Base-by-base conservation (phyloP, 2,888 invertebrate genomes). In the Proisotoma minuta region DNA sequence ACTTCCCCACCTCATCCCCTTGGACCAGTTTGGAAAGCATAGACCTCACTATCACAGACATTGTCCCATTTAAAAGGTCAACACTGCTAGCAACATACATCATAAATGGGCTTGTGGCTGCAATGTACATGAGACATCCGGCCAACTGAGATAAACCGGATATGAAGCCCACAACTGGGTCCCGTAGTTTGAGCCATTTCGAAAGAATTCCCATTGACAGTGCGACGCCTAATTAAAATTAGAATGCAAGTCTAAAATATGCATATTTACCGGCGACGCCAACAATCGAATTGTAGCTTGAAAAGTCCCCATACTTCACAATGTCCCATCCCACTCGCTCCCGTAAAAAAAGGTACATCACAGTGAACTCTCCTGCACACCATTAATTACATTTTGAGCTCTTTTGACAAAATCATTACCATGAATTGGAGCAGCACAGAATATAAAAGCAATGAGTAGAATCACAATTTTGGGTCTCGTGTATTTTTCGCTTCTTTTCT, bases 61-160 rank as follows among this genome's bases (percentile, higher is more conserved):
- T 70, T 15, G 72, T 69, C 3, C 67, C 67, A 48, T 68, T 69
- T 53, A 67, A 53, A 59, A 66, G 57, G 50, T 70, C 70, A 0
- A 72, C 63, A 2, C 64, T 57, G 8, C 70, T 68, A 88, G 88
- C 88, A 75, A 90, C 81, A 77, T 91, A 91, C 76, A 91, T 87
- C 72, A 89, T 87, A 83, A 87, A 85, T 12, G 87, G 85, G 57
- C 86, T 84, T 3, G 84, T 84, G 2, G 91, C 87, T 76, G 90
- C 90, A 0, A 91, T 89, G 74, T 90, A 91, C 73, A 91, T 88
- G 73, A 91, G 87, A 60, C 88, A 87, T 1, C 90, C 86, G 26
- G 89, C 79, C 63, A 91, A 89, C 79, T 91, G 91, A 75, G 91
- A 91, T 75, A 86, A 85, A 72, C 89, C 88, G 3, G 91, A 90